A percentile compares a stretch with the other conserved stretches of the same genome.
phyloP scores from a whole-genome alignment of 2,888 invertebrate genomes.

The Himalopsyche anomala region DNA sequence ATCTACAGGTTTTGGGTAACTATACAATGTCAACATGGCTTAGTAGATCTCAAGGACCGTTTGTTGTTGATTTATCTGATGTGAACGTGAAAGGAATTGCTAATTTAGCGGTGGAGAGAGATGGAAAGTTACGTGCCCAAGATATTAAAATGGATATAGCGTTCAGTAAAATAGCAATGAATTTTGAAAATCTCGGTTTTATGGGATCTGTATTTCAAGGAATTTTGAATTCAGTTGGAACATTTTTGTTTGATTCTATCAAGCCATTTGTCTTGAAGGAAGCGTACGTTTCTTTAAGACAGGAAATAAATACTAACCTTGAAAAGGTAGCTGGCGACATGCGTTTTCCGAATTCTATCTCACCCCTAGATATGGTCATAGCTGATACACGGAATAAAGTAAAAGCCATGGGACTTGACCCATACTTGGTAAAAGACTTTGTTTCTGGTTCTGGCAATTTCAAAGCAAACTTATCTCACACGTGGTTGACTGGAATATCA shows the following conservation, averaged over 20 bases:
- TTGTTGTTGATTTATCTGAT: constrained; percentile 84
- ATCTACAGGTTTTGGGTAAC: constrained; percentile 83
- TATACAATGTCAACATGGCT: constrained; percentile 86
- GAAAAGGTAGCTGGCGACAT: constrained; percentile 82
- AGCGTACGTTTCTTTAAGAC: constrained; percentile 85
- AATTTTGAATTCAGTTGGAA: constrained; percentile 88
- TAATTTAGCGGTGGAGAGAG: constrained; percentile 82
- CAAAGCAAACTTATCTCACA: constrained; percentile 82
- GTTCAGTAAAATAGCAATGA: constrained; percentile 85
- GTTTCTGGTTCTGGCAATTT: constrained; percentile 84
- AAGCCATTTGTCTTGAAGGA: constrained; percentile 89
- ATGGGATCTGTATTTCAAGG: constrained; percentile 83
- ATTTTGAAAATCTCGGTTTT: constrained; percentile 89
- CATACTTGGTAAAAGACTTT: constrained; percentile 84
- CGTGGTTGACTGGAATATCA: constrained; percentile 87
- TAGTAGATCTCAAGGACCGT: constrained; percentile 84
- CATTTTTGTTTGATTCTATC: constrained; percentile 89
- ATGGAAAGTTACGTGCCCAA: constrained; percentile 86
- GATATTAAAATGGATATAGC: constrained; percentile 87
- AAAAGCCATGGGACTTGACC: constrained; percentile 82
- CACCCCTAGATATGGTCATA: constrained; percentile 90
- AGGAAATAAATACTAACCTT: constrained; percentile 85
- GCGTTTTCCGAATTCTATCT: constrained; percentile 89
- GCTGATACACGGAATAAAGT: constrained; percentile 85
- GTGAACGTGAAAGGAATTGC: constrained; percentile 84